A percentile compares a stretch with the other conserved stretches of the same genome.
phyloP scores from a whole-genome alignment of 2,797 vertebrate genomes.

The Sus cebifrons region DNA sequence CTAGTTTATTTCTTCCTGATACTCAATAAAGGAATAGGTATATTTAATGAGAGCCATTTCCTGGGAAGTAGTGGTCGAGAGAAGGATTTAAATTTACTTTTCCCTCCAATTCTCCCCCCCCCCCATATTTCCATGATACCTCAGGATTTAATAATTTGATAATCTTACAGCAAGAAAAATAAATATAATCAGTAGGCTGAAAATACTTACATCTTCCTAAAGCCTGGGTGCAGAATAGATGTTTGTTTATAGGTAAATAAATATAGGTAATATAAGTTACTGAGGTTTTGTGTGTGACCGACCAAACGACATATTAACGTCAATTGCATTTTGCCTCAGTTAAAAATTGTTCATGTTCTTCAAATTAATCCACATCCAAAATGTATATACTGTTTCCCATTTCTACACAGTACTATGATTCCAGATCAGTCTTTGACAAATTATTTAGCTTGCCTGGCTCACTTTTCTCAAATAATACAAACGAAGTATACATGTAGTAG shows the following conservation, averaged over 20 bases:
- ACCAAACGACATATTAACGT: background rate
- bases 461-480: conserved; percentile 68
- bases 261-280: background rate
- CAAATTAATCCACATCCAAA: conserved; percentile 59
- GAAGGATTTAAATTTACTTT: conserved; percentile 38
- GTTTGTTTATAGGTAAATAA: background rate
- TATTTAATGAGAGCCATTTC: conserved; percentile 32
- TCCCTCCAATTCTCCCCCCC: background rate
- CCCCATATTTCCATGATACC: background rate
- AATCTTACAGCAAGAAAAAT: conserved; percentile 51
- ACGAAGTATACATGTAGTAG: conserved; percentile 11
- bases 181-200: background rate
- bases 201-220: conserved; percentile 55
- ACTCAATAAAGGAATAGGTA: conserved; percentile 6
- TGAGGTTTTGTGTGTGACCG: too few species aligned
- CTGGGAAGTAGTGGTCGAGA: background rate
- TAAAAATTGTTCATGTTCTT: conserved; percentile 47
- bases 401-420: background rate
- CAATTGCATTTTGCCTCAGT: conserved; percentile 21
- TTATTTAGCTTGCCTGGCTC: conserved; percentile 43
- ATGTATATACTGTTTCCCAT: background rate
- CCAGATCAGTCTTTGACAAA: conserved; percentile 57
- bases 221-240: background rate
- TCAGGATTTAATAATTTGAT: conserved; percentile 24
- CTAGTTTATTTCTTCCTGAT: conserved; percentile 54